Evolutionary conservation across 2,113 vertebrate genomes (phyloP), one percentile per base, ranked within the genome.

Genomic region (Archocentrus centrarchus): DNA sequence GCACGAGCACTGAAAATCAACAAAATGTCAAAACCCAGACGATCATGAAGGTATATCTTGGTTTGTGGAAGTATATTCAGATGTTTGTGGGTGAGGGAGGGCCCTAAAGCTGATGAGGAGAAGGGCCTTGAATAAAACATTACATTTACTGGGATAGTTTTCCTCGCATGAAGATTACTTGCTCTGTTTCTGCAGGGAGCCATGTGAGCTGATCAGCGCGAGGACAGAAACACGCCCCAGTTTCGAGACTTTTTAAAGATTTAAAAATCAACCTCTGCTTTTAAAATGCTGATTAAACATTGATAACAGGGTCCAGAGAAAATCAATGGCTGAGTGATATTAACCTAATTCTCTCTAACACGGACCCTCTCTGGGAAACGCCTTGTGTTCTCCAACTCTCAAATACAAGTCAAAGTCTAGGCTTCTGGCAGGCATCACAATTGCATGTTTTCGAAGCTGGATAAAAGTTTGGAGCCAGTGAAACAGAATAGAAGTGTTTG

Each of bases 231-330:
- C 82, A 24, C 5, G 79, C 63, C 86, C 81, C 35, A 87, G 55
- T 86, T 91, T 89, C 55, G 3, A 50, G 63, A 68, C 66, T 79
- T 81, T 90, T 88, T 57, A 85, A 89, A 86, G 80, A 88, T 85
- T 87, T 30, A 86, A 79, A 82, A 76, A 63, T 86, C 24, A 60
- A 80, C 60, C 84, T 79, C 60, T 83, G 58, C 86, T 85, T 83
- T 87, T 89, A 91, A 89, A 92, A 86, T 10, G 57, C 86, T 87
- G 59, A 85, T 92, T 88, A 90, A 88, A 88, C 80, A 91, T 89
- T 91, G 78, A 90, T 84, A 84, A 78, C 22, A 27, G 59, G 1
- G 13, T 79, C 66, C 59, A 73, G 63, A 81, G 82, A 24, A 80
- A 81, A 87, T 91, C 86, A 80, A 53, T 77, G 53, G 59, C 58